Percentiles rank a stretch among this genome's conserved stretches.
Evolutionary conservation across 2,888 invertebrate species (phyloP).

Genomic region (Proisotoma minuta): DNA sequence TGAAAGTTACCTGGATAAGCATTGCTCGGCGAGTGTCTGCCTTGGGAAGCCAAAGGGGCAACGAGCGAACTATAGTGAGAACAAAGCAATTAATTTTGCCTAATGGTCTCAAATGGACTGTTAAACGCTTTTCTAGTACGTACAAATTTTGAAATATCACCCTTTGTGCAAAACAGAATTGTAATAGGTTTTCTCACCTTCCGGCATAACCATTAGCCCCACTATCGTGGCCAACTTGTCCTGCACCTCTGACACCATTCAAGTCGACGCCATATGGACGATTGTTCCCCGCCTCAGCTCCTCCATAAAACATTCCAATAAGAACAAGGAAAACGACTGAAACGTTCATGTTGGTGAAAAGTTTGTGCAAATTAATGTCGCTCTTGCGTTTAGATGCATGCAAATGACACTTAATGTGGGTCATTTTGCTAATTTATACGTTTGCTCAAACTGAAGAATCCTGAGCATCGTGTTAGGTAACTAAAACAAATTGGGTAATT

Average conservation of each 20-base stretch:
- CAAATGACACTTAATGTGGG: no score
- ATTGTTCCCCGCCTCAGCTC: conserved; percentile 21
- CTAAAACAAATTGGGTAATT: no score
- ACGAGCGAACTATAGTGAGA: background rate
- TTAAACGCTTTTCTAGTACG: no score
- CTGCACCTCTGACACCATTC: conserved; percentile 34
- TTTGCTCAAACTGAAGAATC: no score
- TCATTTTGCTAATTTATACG: no score
- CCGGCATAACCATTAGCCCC: conserved; percentile 45
- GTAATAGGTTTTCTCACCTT: conserved; percentile 31
- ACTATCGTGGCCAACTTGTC: conserved; percentile 36
- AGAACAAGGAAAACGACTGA: no score
- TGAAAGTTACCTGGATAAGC: conserved; percentile 34
- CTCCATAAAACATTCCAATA: no score
- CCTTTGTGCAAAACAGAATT: background rate
- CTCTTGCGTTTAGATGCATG: no score
- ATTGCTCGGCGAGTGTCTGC: conserved; percentile 26
- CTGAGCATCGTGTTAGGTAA: no score
- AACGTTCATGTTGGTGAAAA: no score
- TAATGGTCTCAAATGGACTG: no score
- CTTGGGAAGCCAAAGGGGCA: conserved; percentile 7
- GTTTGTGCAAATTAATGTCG: no score
- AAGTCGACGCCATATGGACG: conserved; percentile 34
- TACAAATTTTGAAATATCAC: background rate
- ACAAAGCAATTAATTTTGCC: background rate